Conservation (phyloP, 2,888 invertebrate genomes). For the Apeira syringaria region DNA sequence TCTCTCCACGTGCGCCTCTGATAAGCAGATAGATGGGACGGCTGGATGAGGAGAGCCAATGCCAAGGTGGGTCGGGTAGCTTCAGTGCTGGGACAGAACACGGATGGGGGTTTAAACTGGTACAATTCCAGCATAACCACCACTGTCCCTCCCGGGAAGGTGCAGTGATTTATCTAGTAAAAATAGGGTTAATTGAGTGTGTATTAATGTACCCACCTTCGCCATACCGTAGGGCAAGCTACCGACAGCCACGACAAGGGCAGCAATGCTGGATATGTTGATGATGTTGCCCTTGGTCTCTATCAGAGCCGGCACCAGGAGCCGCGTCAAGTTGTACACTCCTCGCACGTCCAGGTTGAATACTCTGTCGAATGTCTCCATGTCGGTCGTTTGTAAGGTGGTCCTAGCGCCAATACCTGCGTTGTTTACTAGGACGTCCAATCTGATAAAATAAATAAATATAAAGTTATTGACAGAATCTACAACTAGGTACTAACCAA, state of each 20-base stretch:
- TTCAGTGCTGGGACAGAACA: too few relatives aligned
- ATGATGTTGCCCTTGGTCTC: slow-evolving; percentile 86
- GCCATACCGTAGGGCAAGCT: slow-evolving; percentile 94
- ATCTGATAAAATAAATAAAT: slow-evolving; percentile 52
- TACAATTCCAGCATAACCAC: too few relatives aligned
- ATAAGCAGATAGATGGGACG: too few relatives aligned
- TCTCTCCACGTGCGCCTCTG: too few relatives aligned
- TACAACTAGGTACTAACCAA: too few relatives aligned
- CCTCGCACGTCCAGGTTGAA: slow-evolving; percentile 87
- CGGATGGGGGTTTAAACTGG: too few relatives aligned
- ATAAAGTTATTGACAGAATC: background rate
- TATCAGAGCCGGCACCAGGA: slow-evolving; percentile 87
- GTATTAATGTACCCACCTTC: slow-evolving; percentile 87
- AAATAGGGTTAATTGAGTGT: too few relatives aligned
- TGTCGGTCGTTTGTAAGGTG: slow-evolving; percentile 38
- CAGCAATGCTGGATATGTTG: slow-evolving; percentile 88
- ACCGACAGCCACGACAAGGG: slow-evolving; percentile 89
- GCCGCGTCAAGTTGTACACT: slow-evolving; percentile 84
- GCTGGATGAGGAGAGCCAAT: too few relatives aligned
- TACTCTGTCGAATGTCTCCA: slow-evolving; percentile 51
- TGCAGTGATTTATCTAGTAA: too few relatives aligned
- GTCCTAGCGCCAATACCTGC: slow-evolving; percentile 79
- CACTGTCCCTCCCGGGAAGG: too few relatives aligned
- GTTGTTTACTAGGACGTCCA: slow-evolving; percentile 85
- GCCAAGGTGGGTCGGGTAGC: too few relatives aligned